Evolutionary conservation across 2,888 invertebrate species (phyloP).

Genomic region (Ornithoptera priamus): DNA sequence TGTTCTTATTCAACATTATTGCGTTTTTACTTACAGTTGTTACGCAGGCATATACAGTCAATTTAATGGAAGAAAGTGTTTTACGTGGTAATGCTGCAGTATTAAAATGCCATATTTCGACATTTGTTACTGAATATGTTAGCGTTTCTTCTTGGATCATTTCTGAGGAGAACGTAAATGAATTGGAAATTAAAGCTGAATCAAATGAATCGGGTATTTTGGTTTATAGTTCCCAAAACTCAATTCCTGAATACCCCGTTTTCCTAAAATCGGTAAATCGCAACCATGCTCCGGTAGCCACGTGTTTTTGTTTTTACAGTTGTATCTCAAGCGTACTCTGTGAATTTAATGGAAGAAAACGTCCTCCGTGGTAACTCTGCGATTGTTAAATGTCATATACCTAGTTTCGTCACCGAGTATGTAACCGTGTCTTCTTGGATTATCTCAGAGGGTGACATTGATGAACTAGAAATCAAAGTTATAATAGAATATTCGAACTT

Average conservation of each 20-base stretch:
- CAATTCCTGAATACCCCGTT: constrained; percentile 24
- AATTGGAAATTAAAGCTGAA: constrained; percentile 73
- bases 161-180: constrained; percentile 81
- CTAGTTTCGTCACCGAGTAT: constrained; percentile 95
- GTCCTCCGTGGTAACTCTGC: constrained; percentile 94
- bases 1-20: constrained; percentile 24
- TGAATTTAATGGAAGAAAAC: constrained; percentile 96
- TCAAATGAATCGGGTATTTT: constrained; percentile 65
- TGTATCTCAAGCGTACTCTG: constrained; percentile 92
- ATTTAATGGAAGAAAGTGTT: constrained; percentile 95
- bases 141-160: constrained; percentile 92
- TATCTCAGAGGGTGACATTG: constrained; percentile 86
- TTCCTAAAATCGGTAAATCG: constrained; percentile 29
- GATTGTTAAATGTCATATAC: constrained; percentile 94
- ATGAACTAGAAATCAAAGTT: constrained; percentile 62
- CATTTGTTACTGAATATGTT: constrained; percentile 95
- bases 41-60: constrained; percentile 91
- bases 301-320: constrained; percentile 80
- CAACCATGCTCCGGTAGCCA: not conserved
- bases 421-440: constrained; percentile 92
- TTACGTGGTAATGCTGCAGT: constrained; percentile 93
- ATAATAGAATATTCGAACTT: constrained; percentile 56
- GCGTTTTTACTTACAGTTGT: constrained; percentile 85
- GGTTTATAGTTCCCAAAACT: constrained; percentile 15
- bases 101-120: constrained; percentile 95